Conservation (phyloP, 2,888 invertebrate species). For the Leptinotarsa haldemani region DNA sequence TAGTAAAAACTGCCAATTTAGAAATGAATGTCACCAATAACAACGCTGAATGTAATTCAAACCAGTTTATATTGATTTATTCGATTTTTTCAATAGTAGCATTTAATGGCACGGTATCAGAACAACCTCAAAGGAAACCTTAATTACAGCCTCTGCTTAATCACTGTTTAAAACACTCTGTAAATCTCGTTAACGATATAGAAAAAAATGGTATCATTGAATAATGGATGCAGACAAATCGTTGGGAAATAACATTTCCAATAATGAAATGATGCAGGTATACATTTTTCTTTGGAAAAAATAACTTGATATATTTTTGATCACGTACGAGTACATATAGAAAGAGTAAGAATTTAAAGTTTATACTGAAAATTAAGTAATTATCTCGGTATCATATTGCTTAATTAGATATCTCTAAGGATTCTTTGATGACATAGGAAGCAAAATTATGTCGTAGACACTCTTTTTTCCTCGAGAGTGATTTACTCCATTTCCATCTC, state of each 20-base stretch:
- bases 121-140: conserved; percentile 29
- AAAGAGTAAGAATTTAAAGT: no score
- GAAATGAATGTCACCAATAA: conserved; percentile 35
- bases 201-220: conserved; percentile 26
- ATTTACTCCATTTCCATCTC: no score
- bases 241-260: neutral
- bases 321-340: no score
- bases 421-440: no score
- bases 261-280: neutral
- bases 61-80: conserved; percentile 36
- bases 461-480: no score
- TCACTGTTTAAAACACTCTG: conserved; percentile 35
- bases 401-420: no score
- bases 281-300: neutral
- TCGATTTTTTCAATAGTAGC: conserved; percentile 24
- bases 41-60: conserved; percentile 33
- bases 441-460: no score
- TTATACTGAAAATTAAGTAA: no score
- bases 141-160: conserved; percentile 33
- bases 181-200: conserved; percentile 33
- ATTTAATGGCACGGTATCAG: conserved; percentile 33
- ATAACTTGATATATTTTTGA: no score
- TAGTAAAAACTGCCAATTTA: conserved; percentile 47
- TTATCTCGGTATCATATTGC: no score
- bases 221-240: conserved; percentile 34